These are phyloP conservation scores for Acipenser transmontanus DNA, from an alignment of 2,797 vertebrate genomes.

Conservation along the genomic window DNA sequence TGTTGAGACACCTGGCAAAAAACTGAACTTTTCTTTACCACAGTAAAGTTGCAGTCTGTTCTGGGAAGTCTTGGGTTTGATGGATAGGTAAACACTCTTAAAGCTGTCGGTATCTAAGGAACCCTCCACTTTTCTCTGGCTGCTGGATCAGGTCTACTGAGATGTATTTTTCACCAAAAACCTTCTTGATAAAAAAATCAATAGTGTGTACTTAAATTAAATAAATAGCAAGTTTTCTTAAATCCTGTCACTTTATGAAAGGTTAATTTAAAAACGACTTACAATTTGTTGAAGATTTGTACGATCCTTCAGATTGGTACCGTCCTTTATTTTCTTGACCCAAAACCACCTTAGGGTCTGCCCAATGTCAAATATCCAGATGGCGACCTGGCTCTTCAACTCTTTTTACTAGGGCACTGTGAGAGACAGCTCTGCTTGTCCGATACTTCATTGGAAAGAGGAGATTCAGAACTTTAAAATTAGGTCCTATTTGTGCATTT, in stretches of 20 bases:
- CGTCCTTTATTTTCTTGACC: too few relatives aligned
- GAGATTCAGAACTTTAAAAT: too few relatives aligned
- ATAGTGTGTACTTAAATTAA: constrained; percentile 25
- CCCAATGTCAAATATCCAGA: too few relatives aligned
- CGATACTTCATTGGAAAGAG: too few relatives aligned
- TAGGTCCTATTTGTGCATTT: too few relatives aligned
- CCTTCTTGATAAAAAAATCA: constrained; percentile 30
- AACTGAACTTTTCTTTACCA: neutral
- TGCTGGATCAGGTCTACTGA: constrained; percentile 23
- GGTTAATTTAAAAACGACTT: too few relatives aligned
- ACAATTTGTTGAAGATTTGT: too few relatives aligned
- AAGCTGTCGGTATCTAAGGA: constrained; percentile 22
- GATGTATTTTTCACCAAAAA: constrained; percentile 29
- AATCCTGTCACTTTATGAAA: constrained; percentile 19
- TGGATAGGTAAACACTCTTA: constrained; percentile 12
- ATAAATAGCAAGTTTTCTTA: constrained; percentile 26
- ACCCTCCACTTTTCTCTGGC: constrained; percentile 26
- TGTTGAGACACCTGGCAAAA: neutral
- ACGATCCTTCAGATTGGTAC: too few relatives aligned
- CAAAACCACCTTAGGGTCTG: too few relatives aligned
- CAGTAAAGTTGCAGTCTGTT: constrained; percentile 9
- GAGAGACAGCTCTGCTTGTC: too few relatives aligned
- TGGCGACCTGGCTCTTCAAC: too few relatives aligned
- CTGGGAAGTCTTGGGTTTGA: constrained; percentile 6
- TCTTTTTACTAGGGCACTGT: too few relatives aligned